Evolutionary conservation across 2,888 invertebrate species (phyloP), one percentile per base, ranked within the genome.

Genomic region (Ferdinandea cuprea): DNA sequence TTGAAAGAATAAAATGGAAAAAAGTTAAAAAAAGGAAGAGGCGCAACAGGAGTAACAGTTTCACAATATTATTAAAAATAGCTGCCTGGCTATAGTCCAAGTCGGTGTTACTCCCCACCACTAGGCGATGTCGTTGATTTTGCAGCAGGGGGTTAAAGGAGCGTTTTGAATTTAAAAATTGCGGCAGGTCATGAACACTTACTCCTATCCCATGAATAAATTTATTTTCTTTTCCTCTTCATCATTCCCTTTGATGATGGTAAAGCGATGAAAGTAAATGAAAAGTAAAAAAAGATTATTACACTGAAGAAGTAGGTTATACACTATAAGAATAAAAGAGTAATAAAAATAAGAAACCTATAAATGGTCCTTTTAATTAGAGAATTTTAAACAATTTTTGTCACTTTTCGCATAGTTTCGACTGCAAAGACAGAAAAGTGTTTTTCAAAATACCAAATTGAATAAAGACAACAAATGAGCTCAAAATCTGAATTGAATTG

Each of bases 141-240:
- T 44, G 17, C 19, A 44, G 35, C 40, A 3, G 66, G 19, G 35
- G 40, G 59, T 44, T 35, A 44, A 19, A 40, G 63, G 25, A 63
- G 63, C 83, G 50, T 72, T 78, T 72, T 83, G 83, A 83, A 83
- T 83, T 83, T 83, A 73, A 78, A 83, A 83, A 78, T 78, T 83
- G 83, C 68, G 83, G 83, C 83, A 83, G 83, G 83, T 83, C 83
- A 83, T 83, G 83, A 83, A 83, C 83, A 83, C 78, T 78, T 78
- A 83, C 83, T 83, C n/a, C n/a, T n/a, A n/a, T 83, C 56, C 77
- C 73, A 77, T 83, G 83, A 83, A 83, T 83, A 83, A 83, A 83
- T 83, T 83, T 83, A 73, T 73, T 83, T 76, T 78, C 61, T 72
- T 78, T 78, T 73, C 72, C 40, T 37, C 71, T 58, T 73, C 58